Percentiles rank a stretch among this genome's conserved stretches.
Conservation (phyloP, 2,888 invertebrate genomes). For the Lasioglossum pauxillum region DNA sequence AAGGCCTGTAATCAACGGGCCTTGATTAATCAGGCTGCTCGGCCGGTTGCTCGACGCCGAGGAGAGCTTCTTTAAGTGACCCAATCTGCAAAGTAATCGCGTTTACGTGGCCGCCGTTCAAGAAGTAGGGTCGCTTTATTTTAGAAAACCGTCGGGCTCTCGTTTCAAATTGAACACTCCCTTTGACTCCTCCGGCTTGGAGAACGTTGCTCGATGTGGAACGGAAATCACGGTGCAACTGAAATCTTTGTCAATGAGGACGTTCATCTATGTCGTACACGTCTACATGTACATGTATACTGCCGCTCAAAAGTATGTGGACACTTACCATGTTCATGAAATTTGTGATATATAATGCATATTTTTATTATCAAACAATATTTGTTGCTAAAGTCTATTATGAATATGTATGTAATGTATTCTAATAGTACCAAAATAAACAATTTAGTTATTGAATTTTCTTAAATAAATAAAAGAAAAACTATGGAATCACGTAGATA, state of each 20-base stretch:
- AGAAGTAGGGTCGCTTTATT: background rate
- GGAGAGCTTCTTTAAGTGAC: conserved; percentile 37
- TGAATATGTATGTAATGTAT: too few relatives aligned
- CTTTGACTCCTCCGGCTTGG: background rate
- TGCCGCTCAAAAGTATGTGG: too few relatives aligned
- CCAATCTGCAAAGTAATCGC: conserved; percentile 42
- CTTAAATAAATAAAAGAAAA: too few relatives aligned
- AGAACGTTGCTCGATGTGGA: background rate
- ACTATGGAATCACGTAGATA: too few relatives aligned
- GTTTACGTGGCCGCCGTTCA: background rate
- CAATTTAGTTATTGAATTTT: too few relatives aligned
- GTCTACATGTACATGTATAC: too few relatives aligned
- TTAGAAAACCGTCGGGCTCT: background rate
- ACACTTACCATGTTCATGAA: too few relatives aligned
- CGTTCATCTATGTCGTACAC: too few relatives aligned
- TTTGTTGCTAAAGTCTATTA: too few relatives aligned
- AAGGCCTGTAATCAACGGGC: conserved; percentile 67
- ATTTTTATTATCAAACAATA: too few relatives aligned
- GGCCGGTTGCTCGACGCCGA: conserved; percentile 58
- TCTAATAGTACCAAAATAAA: too few relatives aligned
- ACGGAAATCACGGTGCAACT: background rate
- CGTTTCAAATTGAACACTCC: conserved; percentile 1
- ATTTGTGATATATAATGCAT: too few relatives aligned
- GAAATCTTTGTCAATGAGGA: background rate
- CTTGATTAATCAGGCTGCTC: conserved; percentile 70